Percentiles rank a stretch among this genome's conserved stretches.
These are phyloP conservation scores for Phortica okadai DNA, from an alignment of 2,888 invertebrate genomes.

Conservation along the genomic window DNA sequence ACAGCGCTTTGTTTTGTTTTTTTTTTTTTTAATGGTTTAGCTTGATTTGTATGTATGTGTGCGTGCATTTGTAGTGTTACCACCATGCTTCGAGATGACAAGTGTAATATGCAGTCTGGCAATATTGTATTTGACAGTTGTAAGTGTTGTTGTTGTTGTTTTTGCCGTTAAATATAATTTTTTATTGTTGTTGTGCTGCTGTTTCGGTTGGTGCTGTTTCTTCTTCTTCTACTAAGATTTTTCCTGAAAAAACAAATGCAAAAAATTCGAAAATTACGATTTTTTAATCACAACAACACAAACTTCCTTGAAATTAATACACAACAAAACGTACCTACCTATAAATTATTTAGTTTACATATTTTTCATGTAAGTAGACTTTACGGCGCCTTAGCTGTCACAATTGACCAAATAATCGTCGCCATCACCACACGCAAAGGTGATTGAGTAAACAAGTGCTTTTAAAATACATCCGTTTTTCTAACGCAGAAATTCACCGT, in stretches of 20 bases:
- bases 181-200: background rate
- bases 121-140: too few species aligned
- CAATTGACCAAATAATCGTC: background rate
- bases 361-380: constrained; percentile 15
- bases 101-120: too few species aligned
- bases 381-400: constrained; percentile 1
- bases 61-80: too few species aligned
- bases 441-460: background rate
- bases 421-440: background rate
- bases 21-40: too few species aligned
- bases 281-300: too few species aligned
- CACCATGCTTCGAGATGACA: too few species aligned
- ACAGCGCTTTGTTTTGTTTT: too few species aligned
- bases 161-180: background rate
- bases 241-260: constrained; percentile 10
- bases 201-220: constrained; percentile 3
- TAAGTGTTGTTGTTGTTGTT: background rate
- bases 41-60: too few species aligned
- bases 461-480: background rate
- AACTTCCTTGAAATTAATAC: background rate
- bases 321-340: too few species aligned
- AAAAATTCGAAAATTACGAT: background rate
- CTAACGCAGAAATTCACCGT: background rate
- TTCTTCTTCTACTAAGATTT: too few species aligned
- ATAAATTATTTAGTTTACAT: constrained; percentile 15